These are phyloP conservation scores for Scylla paramamosain DNA, from an alignment of 1,140 invertebrate genomes.

Conservation along the genomic window DNA sequence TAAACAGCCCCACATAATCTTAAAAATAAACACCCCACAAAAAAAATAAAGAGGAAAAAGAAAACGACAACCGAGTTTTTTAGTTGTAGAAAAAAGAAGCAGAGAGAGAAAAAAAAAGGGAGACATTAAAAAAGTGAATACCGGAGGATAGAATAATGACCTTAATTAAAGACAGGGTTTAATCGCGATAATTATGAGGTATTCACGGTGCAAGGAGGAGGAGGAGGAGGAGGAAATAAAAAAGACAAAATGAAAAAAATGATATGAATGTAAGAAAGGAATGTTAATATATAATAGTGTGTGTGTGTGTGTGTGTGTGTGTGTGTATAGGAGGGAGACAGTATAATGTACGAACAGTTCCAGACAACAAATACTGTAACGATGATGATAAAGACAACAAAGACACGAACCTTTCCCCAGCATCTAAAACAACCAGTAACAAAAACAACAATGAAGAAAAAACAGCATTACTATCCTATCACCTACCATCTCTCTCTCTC, in stretches of 20 bases:
- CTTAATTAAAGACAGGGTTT: not conserved
- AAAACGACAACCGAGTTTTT: too few relatives aligned
- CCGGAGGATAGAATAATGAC: not conserved
- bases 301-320: constrained; percentile 53
- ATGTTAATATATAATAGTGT: not conserved
- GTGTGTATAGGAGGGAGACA: not conserved
- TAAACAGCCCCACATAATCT: not conserved
- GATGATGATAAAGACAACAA: too few relatives aligned
- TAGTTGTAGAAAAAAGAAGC: too few relatives aligned
- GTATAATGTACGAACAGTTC: too few relatives aligned
- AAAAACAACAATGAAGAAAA: too few relatives aligned
- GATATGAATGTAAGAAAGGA: not conserved
- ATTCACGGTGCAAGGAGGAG: not conserved
- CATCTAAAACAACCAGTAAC: too few relatives aligned
- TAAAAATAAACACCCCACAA: not conserved
- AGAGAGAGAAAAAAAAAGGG: not conserved
- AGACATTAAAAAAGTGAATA: not conserved
- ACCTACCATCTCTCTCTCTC: not conserved
- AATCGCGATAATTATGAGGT: too few relatives aligned
- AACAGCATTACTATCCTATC: too few relatives aligned
- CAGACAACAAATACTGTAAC: too few relatives aligned
- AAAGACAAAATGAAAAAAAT: too few relatives aligned
- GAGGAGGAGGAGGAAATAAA: not conserved
- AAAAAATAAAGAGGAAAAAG: not conserved
- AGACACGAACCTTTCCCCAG: too few relatives aligned